phyloP scores from a whole-genome alignment of 2,888 invertebrate species.

The Colletes collaris region DNA sequence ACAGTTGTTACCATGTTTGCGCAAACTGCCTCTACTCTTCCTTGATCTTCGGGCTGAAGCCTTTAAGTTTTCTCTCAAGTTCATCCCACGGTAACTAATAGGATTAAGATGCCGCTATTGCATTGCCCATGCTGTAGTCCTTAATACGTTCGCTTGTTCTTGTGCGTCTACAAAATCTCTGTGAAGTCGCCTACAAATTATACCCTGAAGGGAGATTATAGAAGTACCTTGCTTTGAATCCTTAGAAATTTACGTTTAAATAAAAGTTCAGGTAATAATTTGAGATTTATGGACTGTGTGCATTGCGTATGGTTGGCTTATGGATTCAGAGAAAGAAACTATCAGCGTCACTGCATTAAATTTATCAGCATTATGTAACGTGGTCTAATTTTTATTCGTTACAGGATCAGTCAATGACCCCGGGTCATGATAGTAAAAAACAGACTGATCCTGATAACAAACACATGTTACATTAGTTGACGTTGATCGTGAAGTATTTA shows the following conservation, averaged over 20 bases:
- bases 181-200: conserved; percentile 22
- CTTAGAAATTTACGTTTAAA: background rate
- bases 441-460: too few species aligned
- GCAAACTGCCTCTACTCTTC: background rate
- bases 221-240: conserved; percentile 12
- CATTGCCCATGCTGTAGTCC: conserved; percentile 12
- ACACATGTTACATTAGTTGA: too few species aligned
- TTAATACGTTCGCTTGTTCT: conserved; percentile 20
- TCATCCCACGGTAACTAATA: conserved; percentile 23
- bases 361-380: background rate
- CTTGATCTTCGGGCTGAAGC: background rate
- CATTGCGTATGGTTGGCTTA: conserved; percentile 9
- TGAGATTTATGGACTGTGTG: conserved; percentile 5
- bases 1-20: background rate
- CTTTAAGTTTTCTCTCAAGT: conserved; percentile 13
- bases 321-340: background rate
- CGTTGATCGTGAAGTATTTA: too few species aligned
- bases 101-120: conserved; percentile 32
- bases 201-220: conserved; percentile 9
- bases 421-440: too few species aligned
- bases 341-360: conserved; percentile 1
- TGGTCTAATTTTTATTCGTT: too few species aligned
- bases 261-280: background rate
- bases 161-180: conserved; percentile 2
- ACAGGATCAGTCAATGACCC: too few species aligned